Evolutionary conservation across 2,888 invertebrate species (phyloP).

Genomic region (Cyclophora punctaria): DNA sequence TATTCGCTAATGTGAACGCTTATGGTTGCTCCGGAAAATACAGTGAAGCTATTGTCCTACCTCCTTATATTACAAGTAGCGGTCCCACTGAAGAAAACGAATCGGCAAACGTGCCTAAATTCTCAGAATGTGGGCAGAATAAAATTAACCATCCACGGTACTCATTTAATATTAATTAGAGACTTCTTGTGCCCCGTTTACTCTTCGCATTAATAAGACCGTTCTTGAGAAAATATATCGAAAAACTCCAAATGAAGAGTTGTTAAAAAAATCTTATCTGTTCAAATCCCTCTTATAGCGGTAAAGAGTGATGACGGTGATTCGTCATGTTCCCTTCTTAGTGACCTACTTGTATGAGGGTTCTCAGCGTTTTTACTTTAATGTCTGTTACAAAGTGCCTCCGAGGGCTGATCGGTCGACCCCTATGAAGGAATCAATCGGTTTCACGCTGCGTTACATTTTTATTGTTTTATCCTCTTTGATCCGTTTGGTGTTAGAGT

Average conservation of each 20-base stretch:
- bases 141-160: conserved; percentile 40
- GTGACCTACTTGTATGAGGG: conserved; percentile 54
- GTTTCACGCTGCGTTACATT: conserved; percentile 37
- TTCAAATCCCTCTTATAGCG: conserved; percentile 37
- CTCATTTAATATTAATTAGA: conserved; percentile 39
- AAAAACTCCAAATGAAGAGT: conserved; percentile 31
- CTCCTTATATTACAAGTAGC: conserved; percentile 67
- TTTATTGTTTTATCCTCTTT: conserved; percentile 43
- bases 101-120: conserved; percentile 47
- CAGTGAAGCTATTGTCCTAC: conserved; percentile 55
- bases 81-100: conserved; percentile 54
- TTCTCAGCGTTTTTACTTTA: conserved; percentile 36
- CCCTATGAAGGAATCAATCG: conserved; percentile 48
- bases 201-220: conserved; percentile 11
- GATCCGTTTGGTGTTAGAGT: conserved; percentile 22
- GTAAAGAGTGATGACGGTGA: conserved; percentile 58
- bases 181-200: conserved; percentile 18
- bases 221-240: conserved; percentile 34
- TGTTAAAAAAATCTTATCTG: conserved; percentile 51
- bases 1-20: conserved; percentile 58
- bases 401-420: conserved; percentile 29
- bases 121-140: conserved; percentile 62
- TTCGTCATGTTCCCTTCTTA: conserved; percentile 59
- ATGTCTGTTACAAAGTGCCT: conserved; percentile 33
- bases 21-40: conserved; percentile 55